Evolutionary conservation across 2,888 invertebrate species (phyloP), one percentile per base, ranked within the genome.

Genomic region (Eupithecia subumbrata): DNA sequence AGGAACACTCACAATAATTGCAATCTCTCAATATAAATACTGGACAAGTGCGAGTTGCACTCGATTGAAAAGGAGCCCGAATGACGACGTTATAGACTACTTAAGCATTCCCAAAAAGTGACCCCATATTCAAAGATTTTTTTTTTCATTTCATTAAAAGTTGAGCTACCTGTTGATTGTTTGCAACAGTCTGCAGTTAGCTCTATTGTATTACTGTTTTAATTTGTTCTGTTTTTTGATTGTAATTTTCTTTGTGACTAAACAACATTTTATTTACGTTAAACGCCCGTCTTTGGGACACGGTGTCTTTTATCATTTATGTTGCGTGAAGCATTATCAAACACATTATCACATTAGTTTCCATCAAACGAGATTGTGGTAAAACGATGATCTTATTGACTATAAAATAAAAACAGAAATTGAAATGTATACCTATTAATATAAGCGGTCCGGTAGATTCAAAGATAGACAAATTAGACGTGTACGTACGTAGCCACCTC

Each of bases 1-100:
- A 82, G 82, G 82, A 86, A 84, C 89, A 89, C 89, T 90, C 86
- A 85, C 86, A 87, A 87, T 89, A 89, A 90, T 90, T 89, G 89
- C 86, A 89, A 89, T 88, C 85, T 87, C 86, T 84, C 88, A 87
- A 88, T 88, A 88, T 87, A 87, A 85, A 84, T 85, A 84, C 82
- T 14, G 25, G 60, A 60, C 60, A 60, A 60, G 60, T 25, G 12
- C 25, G 60, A 60, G 60, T 60, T 56, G 12, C 25, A 14, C 5
- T 60, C 25, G 60, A 22, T 12, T 60, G 25, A 5, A 14, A 22
- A 60, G 5, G 60, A 22, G 5, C 12, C 60, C 60, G 60, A 5
- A 25, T 11, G 11, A 56, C 22, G 52, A 22, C 9, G 11, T 48
- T n/a, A n/a, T 48, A 48, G n/a, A 45, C 16, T 45, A 16, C 5